Evolutionary conservation across 2,113 vertebrate species (phyloP).

Genomic region (Trachemys scripta): DNA sequence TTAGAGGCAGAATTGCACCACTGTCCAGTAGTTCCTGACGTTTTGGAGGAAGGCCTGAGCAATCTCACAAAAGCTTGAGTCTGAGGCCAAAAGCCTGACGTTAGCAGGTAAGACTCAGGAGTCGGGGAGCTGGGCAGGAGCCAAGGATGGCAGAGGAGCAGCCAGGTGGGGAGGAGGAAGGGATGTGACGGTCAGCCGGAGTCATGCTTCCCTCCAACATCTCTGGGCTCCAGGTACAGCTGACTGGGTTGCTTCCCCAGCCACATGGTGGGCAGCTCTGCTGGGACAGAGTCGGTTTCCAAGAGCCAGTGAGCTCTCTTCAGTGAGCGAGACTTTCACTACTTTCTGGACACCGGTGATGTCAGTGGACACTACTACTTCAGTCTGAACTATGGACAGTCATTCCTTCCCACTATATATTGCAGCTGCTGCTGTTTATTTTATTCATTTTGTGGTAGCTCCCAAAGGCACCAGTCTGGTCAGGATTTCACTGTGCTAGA

Average conservation of each 20-base stretch:
- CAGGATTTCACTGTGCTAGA: conserved; percentile 40
- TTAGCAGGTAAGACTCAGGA: neutral
- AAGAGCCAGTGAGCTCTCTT: neutral
- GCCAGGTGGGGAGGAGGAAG: neutral
- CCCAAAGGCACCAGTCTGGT: conserved; percentile 20
- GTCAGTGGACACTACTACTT: neutral
- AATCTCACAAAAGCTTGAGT: neutral
- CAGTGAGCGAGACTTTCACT: neutral
- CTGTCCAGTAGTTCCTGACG: neutral
- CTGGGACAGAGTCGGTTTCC: neutral
- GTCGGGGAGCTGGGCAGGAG: neutral
- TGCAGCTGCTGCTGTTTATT: neutral
- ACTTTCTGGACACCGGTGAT: neutral
- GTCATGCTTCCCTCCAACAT: neutral
- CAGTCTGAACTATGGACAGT: neutral
- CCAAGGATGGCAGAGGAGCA: neutral
- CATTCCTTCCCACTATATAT: neutral
- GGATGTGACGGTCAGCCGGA: neutral
- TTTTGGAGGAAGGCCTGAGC: neutral
- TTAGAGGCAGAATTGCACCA: neutral
- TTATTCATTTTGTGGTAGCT: neutral
- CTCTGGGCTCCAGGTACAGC: neutral
- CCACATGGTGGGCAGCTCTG: neutral
- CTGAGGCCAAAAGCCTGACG: neutral
- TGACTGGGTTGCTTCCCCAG: neutral